Percentiles rank a stretch among this genome's conserved stretches.
These are phyloP conservation scores for Fukomys damarensis DNA, from an alignment of 2,113 vertebrate species.

Conservation along the genomic window DNA sequence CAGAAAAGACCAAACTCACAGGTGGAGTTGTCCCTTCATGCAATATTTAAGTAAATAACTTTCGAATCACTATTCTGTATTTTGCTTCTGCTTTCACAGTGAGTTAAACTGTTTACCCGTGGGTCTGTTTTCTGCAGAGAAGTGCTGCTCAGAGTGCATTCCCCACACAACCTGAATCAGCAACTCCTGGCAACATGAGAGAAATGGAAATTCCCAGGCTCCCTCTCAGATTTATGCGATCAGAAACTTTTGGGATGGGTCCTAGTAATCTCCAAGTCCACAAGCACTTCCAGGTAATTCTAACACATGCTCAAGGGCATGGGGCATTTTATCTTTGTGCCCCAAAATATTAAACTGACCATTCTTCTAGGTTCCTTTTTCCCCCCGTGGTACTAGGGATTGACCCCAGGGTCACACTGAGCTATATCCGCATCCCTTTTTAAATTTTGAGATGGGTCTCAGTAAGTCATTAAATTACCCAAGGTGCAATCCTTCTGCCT, in stretches of 20 bases:
- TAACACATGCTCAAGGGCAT: neutral
- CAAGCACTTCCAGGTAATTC: neutral
- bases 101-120: neutral
- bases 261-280: neutral
- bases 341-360: neutral
- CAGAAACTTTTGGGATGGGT: neutral
- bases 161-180: neutral
- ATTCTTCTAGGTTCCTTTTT: neutral
- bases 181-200: neutral
- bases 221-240: neutral
- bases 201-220: neutral
- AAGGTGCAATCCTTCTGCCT: neutral
- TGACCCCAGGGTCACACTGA: neutral
- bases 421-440: neutral
- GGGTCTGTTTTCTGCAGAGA: neutral
- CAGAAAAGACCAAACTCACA: neutral
- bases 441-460: neutral
- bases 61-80: neutral
- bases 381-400: neutral
- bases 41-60: neutral
- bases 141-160: neutral
- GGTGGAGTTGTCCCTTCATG: neutral
- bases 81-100: neutral
- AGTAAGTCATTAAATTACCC: neutral
- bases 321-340: neutral